phyloP scores from a whole-genome alignment of 2,113 vertebrate species.

The Arothron firmamentum region DNA sequence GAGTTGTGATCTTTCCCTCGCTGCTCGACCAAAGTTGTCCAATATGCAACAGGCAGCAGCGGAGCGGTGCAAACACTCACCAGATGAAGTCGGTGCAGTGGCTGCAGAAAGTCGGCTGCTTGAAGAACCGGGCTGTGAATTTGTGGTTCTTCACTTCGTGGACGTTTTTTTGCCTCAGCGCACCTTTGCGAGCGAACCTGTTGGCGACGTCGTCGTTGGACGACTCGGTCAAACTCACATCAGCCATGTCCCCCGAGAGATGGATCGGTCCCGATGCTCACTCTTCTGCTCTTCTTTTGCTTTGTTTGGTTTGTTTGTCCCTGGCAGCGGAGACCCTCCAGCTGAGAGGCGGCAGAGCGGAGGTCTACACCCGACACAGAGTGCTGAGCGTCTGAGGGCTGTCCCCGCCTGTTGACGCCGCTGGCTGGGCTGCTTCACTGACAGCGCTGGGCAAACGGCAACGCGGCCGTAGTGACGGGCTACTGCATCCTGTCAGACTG shows the following conservation, averaged over 20 bases:
- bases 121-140: slow-evolving; percentile 86
- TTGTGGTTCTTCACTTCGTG: slow-evolving; percentile 85
- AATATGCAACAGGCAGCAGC: slow-evolving; percentile 59
- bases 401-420: slow-evolving; percentile 45
- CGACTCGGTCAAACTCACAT: slow-evolving; percentile 80
- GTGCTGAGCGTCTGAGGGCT: slow-evolving; percentile 41
- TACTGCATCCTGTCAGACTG: slow-evolving; percentile 16
- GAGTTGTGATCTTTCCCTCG: slow-evolving; percentile 42
- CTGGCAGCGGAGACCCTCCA: slow-evolving; percentile 7
- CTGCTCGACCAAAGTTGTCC: slow-evolving; percentile 29
- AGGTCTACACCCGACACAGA: slow-evolving; percentile 40
- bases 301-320: neutral
- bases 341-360: slow-evolving; percentile 20
- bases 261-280: no score
- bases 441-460: slow-evolving; percentile 35
- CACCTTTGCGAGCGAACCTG: slow-evolving; percentile 86
- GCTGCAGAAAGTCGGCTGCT: slow-evolving; percentile 87
- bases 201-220: slow-evolving; percentile 80
- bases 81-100: slow-evolving; percentile 88
- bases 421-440: slow-evolving; percentile 53
- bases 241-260: slow-evolving; percentile 79
- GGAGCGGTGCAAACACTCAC: slow-evolving; percentile 58
- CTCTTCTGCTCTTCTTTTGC: no score
- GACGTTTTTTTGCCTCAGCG: slow-evolving; percentile 85
- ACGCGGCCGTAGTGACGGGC: fast-evolving